A percentile compares a stretch with the other conserved stretches of the same genome.
phyloP scores from a whole-genome alignment of 2,888 invertebrate genomes.

The Lasioglossum leucozonium region DNA sequence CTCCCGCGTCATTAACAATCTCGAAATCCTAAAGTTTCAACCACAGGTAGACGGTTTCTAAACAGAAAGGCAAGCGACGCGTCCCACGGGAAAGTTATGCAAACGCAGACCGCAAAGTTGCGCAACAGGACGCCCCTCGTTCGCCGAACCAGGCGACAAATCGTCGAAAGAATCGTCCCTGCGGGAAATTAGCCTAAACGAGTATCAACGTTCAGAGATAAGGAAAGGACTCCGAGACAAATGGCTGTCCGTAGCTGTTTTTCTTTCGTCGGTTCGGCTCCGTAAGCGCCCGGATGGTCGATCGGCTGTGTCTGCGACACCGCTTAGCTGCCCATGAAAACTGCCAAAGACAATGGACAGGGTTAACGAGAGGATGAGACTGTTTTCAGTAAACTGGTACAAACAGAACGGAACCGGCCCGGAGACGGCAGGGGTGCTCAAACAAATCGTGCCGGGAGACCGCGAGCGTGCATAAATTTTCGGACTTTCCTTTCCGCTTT shows the following conservation, averaged over 20 bases:
- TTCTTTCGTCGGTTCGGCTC: conserved; percentile 19
- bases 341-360: conserved; percentile 68
- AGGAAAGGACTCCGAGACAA: conserved; percentile 47
- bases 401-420: conserved; percentile 57
- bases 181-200: conserved; percentile 21
- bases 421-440: conserved; percentile 41
- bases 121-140: background rate
- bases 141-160: background rate
- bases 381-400: conserved; percentile 69
- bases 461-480: conserved; percentile 50
- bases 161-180: background rate
- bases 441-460: background rate
- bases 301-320: conserved; percentile 52
- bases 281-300: conserved; percentile 20
- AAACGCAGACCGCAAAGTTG: conserved; percentile 9
- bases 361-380: conserved; percentile 67
- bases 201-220: conserved; percentile 8
- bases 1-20: background rate
- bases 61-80: background rate
- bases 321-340: conserved; percentile 46
- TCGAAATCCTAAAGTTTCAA: background rate
- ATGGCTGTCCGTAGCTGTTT: conserved; percentile 41
- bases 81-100: background rate
- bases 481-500: conserved; percentile 52
- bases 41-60: background rate